Base-by-base conservation (phyloP, 2,888 invertebrate genomes). In the Scaptomyza caliginosa region DNA sequence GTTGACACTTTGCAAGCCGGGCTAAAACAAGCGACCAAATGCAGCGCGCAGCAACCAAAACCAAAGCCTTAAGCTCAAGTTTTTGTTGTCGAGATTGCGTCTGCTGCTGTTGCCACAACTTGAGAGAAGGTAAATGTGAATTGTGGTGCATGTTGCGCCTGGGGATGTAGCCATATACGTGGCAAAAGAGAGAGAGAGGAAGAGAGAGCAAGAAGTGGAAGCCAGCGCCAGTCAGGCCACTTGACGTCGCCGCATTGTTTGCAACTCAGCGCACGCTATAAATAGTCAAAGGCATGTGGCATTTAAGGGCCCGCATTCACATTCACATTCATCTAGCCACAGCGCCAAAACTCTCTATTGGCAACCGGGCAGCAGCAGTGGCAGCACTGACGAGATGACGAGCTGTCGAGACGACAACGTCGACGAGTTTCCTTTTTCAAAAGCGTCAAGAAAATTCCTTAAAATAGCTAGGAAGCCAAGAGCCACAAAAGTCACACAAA, bases 221-320 rank as follows among this genome's bases (percentile, higher is more conserved):
- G 7, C 26, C 16, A 39, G 45, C 38, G 50, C 57, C 46, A 48
- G 48, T 38, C 65, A 30, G 72, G 67, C 67, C 73, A 78, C 77
- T 78, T 83, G 83, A 78, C 80, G 83, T 68, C 58, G 64, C 54
- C 63, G 73, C 83, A 78, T 78, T 78, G 77, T 78, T 78, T 76
- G 77, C 77, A 83, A 68, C 83, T 68, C 83, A 79, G 83, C 65
- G 68, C 49, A 69, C 77, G 84, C 84, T 78, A 83, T 83, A 83
- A 83, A 83, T 78, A 78, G 78, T 83, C 77, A 74, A 73, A 67
- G 69, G 77, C 78, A 80, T 66, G 72, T 64, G 71, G 57, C 51
- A 71, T 71, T 64, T 71, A 71, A 69, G 69, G 65, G 68, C 38
- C 71, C 51, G 64, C 71, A 64, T 48, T 34, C 65, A 46, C 51